Conservation (phyloP, 2,888 invertebrate species). For the Sepiola atlantica region DNA sequence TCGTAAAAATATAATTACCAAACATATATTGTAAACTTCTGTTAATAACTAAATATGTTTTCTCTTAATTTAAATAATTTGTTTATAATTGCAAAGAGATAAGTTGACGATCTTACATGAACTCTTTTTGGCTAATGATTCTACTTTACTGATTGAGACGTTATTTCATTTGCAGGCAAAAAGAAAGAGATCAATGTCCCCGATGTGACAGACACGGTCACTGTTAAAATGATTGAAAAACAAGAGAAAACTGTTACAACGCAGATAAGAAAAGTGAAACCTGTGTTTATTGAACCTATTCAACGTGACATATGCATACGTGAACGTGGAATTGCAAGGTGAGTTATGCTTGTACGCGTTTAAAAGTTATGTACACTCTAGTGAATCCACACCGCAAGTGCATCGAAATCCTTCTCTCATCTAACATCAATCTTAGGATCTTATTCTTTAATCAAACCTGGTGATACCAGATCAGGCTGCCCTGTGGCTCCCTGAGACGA, state of each 20-base stretch:
- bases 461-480: no score
- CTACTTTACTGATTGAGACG: background rate
- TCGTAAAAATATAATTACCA: background rate
- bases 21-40: background rate
- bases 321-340: slow-evolving; percentile 72
- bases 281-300: slow-evolving; percentile 66
- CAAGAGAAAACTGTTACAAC: slow-evolving; percentile 61
- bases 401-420: no score
- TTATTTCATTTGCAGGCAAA: slow-evolving; percentile 57
- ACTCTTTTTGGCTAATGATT: background rate
- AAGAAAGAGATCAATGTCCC: slow-evolving; percentile 67
- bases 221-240: slow-evolving; percentile 65
- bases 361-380: background rate
- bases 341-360: slow-evolving; percentile 46
- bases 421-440: no score
- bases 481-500: no score
- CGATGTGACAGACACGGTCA: slow-evolving; percentile 58
- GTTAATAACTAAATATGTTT: background rate
- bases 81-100: background rate
- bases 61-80: background rate
- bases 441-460: no score
- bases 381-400: no score
- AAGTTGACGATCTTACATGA: background rate
- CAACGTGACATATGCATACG: slow-evolving; percentile 71
- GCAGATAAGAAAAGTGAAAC: slow-evolving; percentile 55